Base-by-base conservation (phyloP, 2,113 vertebrate genomes). In the Silurus meridionalis region DNA sequence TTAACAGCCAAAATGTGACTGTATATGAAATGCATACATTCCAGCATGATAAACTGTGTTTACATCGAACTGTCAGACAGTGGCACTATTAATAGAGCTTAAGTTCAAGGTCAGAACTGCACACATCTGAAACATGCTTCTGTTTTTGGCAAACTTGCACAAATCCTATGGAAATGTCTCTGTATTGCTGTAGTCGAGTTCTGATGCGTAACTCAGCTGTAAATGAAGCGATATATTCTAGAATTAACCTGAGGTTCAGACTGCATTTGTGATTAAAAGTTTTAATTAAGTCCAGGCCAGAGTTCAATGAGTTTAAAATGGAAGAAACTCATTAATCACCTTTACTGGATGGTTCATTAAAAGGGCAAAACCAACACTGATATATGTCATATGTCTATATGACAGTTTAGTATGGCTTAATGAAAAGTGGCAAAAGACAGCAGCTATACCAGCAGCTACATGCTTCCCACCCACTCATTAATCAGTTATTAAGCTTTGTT, bases 241-340 rank as follows among this genome's bases (percentile, higher is more conserved):
- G 86, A 91, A 88, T 82, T 90, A 88, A 89, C 91, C 89, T 83
- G 23, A 88, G 91, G 88, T 91, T 90, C 87, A 77, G 61, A 90
- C 69, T 90, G 87, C 90, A 92, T 93, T 93, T 92, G 90, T 91
- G 90, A 90, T 86, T 87, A 61, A 91, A 91, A 87, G 89, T 93
- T 95, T 93, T 93, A 94, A 94, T 92, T 93, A 92, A 25, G 92
- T 91, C 89, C 88, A 77, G 91, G 88, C 64, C 91, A 93, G 81
- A 91, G 91, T 90, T 93, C 88, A 92, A 25, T 60, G 87, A 88
- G 88, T 90, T 86, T 78, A 83, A 37, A 37, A 37, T 37, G 37
- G 90, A 92, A 93, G 86, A 80, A 92, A 88, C 91, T 92, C 90
- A 93, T 64, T 74, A 87, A 37, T 37, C 37, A 37, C 37, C 37